Evolutionary conservation across 2,888 invertebrate genomes (phyloP).

Genomic region (Mesorhabditis spiculigera): DNA sequence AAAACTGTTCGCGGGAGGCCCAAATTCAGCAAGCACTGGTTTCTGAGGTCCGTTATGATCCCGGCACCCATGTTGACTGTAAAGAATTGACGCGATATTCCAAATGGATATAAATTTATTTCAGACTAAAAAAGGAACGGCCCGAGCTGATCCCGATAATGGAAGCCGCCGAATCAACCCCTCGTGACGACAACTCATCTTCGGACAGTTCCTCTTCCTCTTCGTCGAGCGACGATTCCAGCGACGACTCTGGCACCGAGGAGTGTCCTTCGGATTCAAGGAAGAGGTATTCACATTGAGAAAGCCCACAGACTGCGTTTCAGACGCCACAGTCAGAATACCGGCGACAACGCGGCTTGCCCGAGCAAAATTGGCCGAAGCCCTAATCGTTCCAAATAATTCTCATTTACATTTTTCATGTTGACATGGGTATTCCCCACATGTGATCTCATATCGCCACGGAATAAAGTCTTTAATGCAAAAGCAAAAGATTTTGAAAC

Average conservation of each 20-base stretch:
- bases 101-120: background rate
- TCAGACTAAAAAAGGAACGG: conserved; percentile 29
- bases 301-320: background rate
- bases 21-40: conserved; percentile 89
- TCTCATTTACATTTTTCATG: too few species aligned
- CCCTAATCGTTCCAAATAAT: background rate
- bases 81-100: background rate
- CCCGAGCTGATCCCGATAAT: conserved; percentile 36
- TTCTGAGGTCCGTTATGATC: conserved; percentile 19
- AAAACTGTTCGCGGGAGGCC: conserved; percentile 79
- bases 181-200: background rate
- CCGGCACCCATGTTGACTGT: background rate
- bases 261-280: background rate
- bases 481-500: too few species aligned
- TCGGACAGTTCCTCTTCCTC: background rate
- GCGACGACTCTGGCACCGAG: background rate
- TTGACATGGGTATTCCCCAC: too few species aligned
- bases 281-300: background rate
- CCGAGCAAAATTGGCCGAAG: background rate
- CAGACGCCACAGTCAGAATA: background rate
- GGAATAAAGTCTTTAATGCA: too few species aligned
- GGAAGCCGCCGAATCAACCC: conserved; percentile 13
- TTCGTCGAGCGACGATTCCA: conserved; percentile 6
- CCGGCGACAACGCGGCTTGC: conserved; percentile 1
- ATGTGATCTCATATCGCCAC: too few species aligned